Evolutionary conservation across 2,113 vertebrate species (phyloP).

Genomic region (Chloropsis hardwickii): DNA sequence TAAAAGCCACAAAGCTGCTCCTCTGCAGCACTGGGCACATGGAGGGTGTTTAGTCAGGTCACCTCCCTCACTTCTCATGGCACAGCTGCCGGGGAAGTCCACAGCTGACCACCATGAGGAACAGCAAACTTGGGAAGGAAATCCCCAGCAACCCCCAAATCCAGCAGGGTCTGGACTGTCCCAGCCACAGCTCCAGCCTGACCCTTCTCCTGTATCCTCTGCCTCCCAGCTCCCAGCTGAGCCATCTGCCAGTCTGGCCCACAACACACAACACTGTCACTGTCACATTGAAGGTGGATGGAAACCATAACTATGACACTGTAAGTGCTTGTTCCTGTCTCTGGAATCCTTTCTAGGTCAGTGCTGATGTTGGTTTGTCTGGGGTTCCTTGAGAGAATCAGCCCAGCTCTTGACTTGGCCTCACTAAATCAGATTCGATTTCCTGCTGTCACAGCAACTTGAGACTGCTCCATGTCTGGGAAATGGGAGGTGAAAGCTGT

Average conservation of each 20-base stretch:
- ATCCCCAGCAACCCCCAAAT: neutral
- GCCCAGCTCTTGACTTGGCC: neutral
- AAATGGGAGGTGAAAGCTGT: neutral
- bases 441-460: neutral
- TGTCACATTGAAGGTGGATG: neutral
- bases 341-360: neutral
- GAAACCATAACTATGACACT: neutral
- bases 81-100: neutral
- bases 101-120: neutral
- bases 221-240: neutral
- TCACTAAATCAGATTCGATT: neutral
- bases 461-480: neutral
- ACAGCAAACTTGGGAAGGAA: neutral
- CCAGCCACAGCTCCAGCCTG: neutral
- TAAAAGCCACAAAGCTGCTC: neutral
- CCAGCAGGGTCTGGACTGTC: neutral
- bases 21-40: neutral
- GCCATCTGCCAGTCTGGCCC: neutral
- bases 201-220: neutral
- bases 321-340: neutral
- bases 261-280: neutral
- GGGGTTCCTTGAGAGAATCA: neutral
- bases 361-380: neutral
- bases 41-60: neutral
- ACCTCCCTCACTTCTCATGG: neutral